phyloP scores from a whole-genome alignment of 1,140 invertebrate species.

The Diachasmimorpha longicaudata region DNA sequence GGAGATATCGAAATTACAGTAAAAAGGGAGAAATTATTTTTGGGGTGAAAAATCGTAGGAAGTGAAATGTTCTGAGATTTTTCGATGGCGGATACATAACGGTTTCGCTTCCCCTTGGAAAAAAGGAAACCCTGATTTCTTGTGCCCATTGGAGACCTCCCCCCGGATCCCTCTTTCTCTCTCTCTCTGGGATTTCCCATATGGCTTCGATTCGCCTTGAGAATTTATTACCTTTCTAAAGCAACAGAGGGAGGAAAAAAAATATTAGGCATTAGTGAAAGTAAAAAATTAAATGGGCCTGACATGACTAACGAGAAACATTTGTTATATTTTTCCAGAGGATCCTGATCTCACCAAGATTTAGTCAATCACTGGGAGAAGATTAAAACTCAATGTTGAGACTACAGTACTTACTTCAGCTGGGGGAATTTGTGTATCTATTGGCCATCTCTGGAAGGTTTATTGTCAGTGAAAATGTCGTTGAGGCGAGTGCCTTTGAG shows the following conservation, averaged over 20 bases:
- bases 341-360: neutral
- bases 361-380: neutral
- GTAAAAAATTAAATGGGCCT: neutral
- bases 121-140: neutral
- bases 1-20: slow-evolving; percentile 7
- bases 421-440: neutral
- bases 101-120: neutral
- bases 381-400: neutral
- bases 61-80: slow-evolving; percentile 11
- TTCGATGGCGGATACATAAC: neutral
- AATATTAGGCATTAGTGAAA: neutral
- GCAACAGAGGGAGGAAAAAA: neutral
- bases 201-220: neutral
- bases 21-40: neutral
- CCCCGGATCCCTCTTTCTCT: neutral
- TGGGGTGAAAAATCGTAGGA: neutral
- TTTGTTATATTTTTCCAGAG: neutral
- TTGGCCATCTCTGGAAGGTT: neutral
- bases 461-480: neutral
- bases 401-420: neutral
- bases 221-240: slow-evolving; percentile 4
- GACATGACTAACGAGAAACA: slow-evolving; percentile 2
- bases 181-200: slow-evolving; percentile 2
- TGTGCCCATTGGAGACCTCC: neutral
- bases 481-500: neutral